A percentile compares a stretch with the other conserved stretches of the same genome.
These are phyloP conservation scores for Strix uralensis DNA, from an alignment of 2,113 vertebrate species.

Conservation along the genomic window DNA sequence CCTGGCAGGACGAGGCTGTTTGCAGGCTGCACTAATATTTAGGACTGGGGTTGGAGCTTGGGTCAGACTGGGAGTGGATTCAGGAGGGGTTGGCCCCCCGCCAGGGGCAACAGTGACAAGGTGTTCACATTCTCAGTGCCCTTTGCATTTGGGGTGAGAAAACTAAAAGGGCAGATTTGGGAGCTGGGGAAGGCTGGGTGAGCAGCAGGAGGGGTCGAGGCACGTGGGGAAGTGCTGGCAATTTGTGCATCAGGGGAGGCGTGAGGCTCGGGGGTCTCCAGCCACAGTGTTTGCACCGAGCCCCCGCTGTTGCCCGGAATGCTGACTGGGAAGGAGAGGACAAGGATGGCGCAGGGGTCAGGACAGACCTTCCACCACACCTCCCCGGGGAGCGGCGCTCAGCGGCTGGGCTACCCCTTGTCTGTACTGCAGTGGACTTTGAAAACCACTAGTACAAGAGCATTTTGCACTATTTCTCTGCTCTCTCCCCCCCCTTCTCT, in stretches of 20 bases:
- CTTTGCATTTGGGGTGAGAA: neutral
- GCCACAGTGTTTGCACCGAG: neutral
- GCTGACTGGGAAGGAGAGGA: neutral
- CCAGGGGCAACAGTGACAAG: neutral
- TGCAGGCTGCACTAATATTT: constrained; percentile 15
- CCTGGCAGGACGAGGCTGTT: neutral
- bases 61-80: neutral
- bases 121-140: neutral
- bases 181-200: neutral
- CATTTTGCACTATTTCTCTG: constrained; percentile 75
- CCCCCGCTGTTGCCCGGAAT: rapidly evolving
- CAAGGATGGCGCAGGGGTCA: neutral
- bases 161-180: neutral
- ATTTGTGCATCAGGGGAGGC: neutral
- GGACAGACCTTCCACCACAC: constrained; percentile 6
- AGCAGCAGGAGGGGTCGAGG: neutral
- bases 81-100: neutral
- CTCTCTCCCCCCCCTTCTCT: constrained; percentile 31
- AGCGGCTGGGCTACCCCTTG: constrained; percentile 41
- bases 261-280: neutral
- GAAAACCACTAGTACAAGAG: constrained; percentile 83
- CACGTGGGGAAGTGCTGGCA: neutral
- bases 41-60: neutral
- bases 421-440: constrained; percentile 67
- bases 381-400: neutral